A percentile compares a stretch with the other conserved stretches of the same genome.
Conservation (phyloP, 2,888 invertebrate species). For the Notodonta ziczac region DNA sequence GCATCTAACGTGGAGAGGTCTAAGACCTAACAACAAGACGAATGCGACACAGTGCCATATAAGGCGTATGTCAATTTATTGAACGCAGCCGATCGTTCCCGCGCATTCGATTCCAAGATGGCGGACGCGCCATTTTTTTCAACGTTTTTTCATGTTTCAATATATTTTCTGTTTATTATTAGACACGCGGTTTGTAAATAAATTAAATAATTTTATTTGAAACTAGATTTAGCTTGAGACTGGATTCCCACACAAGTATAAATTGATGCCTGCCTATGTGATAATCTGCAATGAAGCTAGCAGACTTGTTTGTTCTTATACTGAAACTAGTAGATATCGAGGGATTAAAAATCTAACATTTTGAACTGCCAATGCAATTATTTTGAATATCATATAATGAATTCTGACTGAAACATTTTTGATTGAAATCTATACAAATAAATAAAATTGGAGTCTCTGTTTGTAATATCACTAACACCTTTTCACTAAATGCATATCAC, state of each 20-base stretch:
- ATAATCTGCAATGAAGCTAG: too few relatives aligned
- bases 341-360: too few relatives aligned
- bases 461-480: too few relatives aligned
- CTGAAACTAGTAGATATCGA: too few relatives aligned
- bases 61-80: slow-evolving; percentile 80
- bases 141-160: slow-evolving; percentile 60
- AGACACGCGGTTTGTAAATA: slow-evolving; percentile 20
- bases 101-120: slow-evolving; percentile 67
- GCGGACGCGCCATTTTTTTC: slow-evolving; percentile 45
- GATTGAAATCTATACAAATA: too few relatives aligned
- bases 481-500: too few relatives aligned
- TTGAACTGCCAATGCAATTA: too few relatives aligned
- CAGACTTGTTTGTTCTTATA: too few relatives aligned
- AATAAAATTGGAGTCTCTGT: too few relatives aligned
- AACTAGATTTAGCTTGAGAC: not conserved
- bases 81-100: slow-evolving; percentile 66
- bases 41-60: slow-evolving; percentile 66
- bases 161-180: slow-evolving; percentile 56
- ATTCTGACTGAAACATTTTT: too few relatives aligned
- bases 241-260: not conserved
- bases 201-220: not conserved
- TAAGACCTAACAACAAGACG: slow-evolving; percentile 62
- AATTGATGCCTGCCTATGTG: too few relatives aligned
- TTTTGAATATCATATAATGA: too few relatives aligned
- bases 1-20: slow-evolving; percentile 63